phyloP scores from a whole-genome alignment of 2,797 vertebrate genomes.

The Arnoldichthys spilopterus region DNA sequence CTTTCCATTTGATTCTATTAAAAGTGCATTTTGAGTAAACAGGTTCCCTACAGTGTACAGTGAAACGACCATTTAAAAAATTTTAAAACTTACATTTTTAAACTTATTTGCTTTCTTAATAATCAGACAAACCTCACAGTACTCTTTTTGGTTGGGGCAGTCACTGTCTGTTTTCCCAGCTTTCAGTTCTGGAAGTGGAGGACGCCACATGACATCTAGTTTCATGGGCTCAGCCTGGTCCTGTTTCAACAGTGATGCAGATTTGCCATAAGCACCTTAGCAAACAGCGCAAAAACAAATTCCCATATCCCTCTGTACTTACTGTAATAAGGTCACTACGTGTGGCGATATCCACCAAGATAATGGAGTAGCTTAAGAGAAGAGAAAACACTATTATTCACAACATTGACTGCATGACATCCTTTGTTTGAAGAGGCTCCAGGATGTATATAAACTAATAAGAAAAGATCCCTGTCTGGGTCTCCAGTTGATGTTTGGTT shows the following conservation, averaged over 20 bases:
- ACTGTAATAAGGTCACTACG: conserved; percentile 77
- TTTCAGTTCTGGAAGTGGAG: conserved; percentile 75
- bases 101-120: not conserved
- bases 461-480: not conserved
- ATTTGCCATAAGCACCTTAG: conserved; percentile 6
- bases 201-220: conserved; percentile 75
- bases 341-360: conserved; percentile 80
- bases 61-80: too few relatives aligned
- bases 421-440: conserved; percentile 18
- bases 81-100: too few relatives aligned
- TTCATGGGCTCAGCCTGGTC: conserved; percentile 70
- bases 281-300: conserved; percentile 58
- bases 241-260: conserved; percentile 50
- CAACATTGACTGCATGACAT: not conserved
- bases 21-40: too few relatives aligned
- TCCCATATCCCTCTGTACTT: conserved; percentile 63
- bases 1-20: too few relatives aligned
- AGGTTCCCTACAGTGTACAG: too few relatives aligned
- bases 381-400: conserved; percentile 21
- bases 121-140: conserved; percentile 74
- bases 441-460: conserved; percentile 11
- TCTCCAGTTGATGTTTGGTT: not conserved
- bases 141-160: conserved; percentile 74
- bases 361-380: conserved; percentile 76
- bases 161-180: conserved; percentile 73